Evolutionary conservation across 2,113 vertebrate species (phyloP).

Genomic region (Mixornis gularis): DNA sequence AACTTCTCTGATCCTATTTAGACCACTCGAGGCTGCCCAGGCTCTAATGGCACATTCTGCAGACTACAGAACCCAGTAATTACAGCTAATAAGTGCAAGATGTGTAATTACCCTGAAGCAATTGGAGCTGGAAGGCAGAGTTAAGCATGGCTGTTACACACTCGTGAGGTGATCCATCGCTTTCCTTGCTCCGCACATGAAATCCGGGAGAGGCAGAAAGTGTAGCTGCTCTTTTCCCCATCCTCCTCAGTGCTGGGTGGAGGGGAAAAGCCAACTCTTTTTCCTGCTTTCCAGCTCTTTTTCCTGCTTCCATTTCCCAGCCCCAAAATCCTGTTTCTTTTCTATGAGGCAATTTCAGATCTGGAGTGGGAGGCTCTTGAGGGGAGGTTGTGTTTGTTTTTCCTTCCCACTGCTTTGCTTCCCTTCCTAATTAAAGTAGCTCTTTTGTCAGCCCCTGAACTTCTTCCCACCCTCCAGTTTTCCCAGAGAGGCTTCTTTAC

Average conservation of each 20-base stretch:
- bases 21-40: neutral
- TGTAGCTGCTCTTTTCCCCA: neutral
- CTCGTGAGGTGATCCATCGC: neutral
- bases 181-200: rapidly evolving
- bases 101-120: constrained; percentile 12
- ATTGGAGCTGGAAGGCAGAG: neutral
- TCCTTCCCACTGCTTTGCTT: neutral
- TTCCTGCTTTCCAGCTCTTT: neutral
- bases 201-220: neutral
- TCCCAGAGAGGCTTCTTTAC: neutral
- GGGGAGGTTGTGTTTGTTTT: neutral
- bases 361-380: neutral
- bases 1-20: neutral
- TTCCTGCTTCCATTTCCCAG: neutral
- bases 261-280: neutral
- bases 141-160: neutral
- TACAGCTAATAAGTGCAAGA: constrained; percentile 43
- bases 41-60: neutral
- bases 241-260: rapidly evolving
- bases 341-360: neutral
- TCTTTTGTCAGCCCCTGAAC: neutral
- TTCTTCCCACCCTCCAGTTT: neutral
- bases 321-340: neutral
- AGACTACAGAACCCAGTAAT: constrained; percentile 16
- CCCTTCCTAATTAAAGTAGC: neutral